phyloP scores from a whole-genome alignment of 2,888 invertebrate genomes.

The Pheosia tremula region DNA sequence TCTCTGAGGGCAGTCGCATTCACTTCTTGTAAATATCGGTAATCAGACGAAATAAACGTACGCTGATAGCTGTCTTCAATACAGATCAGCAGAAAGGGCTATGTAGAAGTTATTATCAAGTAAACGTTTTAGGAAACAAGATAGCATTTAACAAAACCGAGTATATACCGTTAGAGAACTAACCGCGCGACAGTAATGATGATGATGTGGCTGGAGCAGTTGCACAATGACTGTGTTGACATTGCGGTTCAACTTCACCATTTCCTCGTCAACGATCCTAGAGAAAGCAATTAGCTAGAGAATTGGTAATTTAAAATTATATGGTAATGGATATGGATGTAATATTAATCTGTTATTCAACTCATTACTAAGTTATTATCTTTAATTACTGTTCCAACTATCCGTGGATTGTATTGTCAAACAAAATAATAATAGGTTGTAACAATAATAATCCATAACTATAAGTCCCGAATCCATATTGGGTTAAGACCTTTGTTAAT shows the following conservation, averaged over 20 bases:
- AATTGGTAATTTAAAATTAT: slow-evolving; percentile 22
- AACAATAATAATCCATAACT: no score
- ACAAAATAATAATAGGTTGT: no score
- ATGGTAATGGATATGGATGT: background rate
- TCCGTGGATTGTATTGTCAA: no score
- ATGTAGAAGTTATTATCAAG: no score
- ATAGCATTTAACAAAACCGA: slow-evolving; percentile 27
- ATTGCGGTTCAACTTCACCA: slow-evolving; percentile 39
- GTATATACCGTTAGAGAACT: slow-evolving; percentile 23
- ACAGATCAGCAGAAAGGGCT: no score
- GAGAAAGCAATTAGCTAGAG: slow-evolving; percentile 31
- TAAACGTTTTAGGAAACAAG: slow-evolving; percentile 27
- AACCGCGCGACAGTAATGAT: slow-evolving; percentile 31
- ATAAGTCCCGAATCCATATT: no score
- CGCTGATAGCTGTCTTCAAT: no score
- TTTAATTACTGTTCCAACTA: no score
- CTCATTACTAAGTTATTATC: background rate
- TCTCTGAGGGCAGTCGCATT: no score
- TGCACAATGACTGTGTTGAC: slow-evolving; percentile 45
- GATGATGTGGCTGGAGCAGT: slow-evolving; percentile 45
- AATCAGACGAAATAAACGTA: no score
- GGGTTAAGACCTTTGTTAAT: no score
- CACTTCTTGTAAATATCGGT: no score
- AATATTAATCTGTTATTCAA: background rate
- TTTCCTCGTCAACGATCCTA: slow-evolving; percentile 33